Percentiles rank a stretch among this genome's conserved stretches.
These are phyloP conservation scores for Lasioglossum pauxillum DNA, from an alignment of 2,888 invertebrate species.

Conservation along the genomic window DNA sequence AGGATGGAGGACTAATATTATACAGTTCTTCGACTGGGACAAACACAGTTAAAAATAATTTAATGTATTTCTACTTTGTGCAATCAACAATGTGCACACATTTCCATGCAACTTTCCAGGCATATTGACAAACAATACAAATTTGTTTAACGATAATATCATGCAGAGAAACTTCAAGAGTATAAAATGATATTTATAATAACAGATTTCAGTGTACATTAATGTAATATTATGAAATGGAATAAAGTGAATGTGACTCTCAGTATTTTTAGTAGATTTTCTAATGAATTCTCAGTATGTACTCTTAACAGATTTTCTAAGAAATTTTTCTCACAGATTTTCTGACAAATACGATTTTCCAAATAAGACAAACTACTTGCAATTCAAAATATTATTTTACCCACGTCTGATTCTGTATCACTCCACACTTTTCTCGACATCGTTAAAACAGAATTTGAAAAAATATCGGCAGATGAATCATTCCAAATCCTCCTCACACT, in stretches of 20 bases:
- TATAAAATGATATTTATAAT: neutral
- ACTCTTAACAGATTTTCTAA: neutral
- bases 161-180: neutral
- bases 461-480: neutral
- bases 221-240: neutral
- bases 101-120: neutral
- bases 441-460: neutral
- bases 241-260: neutral
- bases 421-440: neutral
- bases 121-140: neutral
- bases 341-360: neutral
- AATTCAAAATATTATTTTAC: neutral
- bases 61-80: neutral
- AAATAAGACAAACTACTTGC: neutral
- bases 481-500: constrained; percentile 6
- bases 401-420: neutral
- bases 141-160: neutral
- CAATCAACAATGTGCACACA: neutral
- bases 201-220: neutral
- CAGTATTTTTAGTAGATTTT: neutral
- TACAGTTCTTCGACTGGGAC: neutral
- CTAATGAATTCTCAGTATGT: neutral
- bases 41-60: neutral
- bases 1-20: neutral
- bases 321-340: neutral